Conservation (phyloP, 2,113 vertebrate genomes). For the Eolophus roseicapilla region DNA sequence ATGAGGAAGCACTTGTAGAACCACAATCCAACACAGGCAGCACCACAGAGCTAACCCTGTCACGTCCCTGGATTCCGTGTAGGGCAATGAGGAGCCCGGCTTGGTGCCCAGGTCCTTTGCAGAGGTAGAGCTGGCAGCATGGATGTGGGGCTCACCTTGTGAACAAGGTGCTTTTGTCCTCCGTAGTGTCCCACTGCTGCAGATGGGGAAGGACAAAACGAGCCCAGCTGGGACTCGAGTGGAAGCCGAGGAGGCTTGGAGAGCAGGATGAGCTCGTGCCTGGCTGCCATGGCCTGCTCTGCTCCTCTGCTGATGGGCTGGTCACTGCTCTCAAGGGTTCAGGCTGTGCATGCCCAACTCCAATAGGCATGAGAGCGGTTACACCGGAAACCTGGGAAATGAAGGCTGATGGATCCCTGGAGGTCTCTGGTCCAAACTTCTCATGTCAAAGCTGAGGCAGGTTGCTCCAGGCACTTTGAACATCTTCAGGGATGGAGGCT, state of each 20-base stretch:
- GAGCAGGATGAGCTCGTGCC: not conserved
- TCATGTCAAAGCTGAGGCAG: not conserved
- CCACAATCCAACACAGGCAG: not conserved
- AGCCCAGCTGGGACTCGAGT: not conserved
- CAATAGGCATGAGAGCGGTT: not conserved
- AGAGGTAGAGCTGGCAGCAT: not conserved
- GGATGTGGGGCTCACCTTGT: accelerated
- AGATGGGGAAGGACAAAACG: not conserved
- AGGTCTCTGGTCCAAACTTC: not conserved
- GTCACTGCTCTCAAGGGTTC: not conserved
- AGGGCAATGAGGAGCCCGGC: not conserved
- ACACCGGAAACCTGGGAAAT: not conserved
- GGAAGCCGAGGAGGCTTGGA: not conserved
- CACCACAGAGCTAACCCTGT: not conserved
- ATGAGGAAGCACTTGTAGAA: not conserved
- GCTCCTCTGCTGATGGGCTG: not conserved
- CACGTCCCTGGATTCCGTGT: accelerated
- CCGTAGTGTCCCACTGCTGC: not conserved
- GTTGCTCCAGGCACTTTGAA: not conserved
- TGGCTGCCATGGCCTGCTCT: not conserved
- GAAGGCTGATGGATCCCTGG: not conserved
- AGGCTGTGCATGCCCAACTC: not conserved
- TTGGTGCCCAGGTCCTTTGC: not conserved
- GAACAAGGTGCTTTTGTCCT: not conserved
- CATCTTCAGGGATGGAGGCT: not conserved